Percentiles rank a stretch among this genome's conserved stretches.
Evolutionary conservation across 2,797 vertebrate genomes (phyloP).

Genomic region (Paguma larvata): DNA sequence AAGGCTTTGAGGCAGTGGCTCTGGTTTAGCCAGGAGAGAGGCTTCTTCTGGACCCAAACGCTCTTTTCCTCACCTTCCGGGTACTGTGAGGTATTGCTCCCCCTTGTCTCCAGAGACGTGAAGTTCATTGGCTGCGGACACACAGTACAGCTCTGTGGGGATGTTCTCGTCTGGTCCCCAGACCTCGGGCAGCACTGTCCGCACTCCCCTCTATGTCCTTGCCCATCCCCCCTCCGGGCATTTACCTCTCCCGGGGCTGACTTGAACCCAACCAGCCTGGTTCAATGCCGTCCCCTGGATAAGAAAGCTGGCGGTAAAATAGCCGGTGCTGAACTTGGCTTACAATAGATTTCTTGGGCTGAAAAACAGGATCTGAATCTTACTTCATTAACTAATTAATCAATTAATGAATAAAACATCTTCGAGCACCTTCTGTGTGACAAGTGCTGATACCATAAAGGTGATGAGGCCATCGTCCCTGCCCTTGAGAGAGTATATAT

Average conservation of each 20-base stretch:
- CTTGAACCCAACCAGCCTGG: not conserved
- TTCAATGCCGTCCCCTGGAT: not conserved
- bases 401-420: not conserved
- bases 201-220: fast-evolving
- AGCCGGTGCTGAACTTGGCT: not conserved
- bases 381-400: constrained; percentile 34
- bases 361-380: constrained; percentile 3
- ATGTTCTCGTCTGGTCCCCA: not conserved
- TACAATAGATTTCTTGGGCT: not conserved
- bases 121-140: not conserved
- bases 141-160: not conserved
- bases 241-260: not conserved
- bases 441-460: not conserved
- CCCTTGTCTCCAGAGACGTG: not conserved
- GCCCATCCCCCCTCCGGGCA: not conserved
- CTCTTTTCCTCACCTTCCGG: not conserved
- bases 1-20: not conserved
- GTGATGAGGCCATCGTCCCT: not conserved
- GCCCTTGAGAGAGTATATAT: not conserved
- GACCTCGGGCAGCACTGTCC: fast-evolving
- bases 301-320: not conserved
- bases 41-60: not conserved
- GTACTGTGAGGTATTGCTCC: not conserved
- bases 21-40: not conserved
- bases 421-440: not conserved